Evolutionary conservation across 2,797 vertebrate species (phyloP), one percentile per base, ranked within the genome.

Genomic region (Sebastes jordani): DNA sequence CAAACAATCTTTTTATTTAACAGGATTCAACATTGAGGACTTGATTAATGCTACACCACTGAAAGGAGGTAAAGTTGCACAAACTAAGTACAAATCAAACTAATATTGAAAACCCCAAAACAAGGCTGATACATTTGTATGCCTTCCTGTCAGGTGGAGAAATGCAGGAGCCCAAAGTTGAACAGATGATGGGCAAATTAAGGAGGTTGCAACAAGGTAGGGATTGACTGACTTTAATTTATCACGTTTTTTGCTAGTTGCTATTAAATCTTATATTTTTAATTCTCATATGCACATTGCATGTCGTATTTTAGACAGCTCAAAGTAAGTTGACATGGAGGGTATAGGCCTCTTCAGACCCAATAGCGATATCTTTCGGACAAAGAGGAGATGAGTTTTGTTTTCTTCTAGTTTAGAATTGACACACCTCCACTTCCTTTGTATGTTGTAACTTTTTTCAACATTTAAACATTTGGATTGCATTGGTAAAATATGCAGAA

Each of bases 171-270:
- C 82, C 82, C 14, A 81, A 77, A 36, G 49, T 91, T 30, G 90
- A 92, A 14, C 67, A 92, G 22, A 3, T 94, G 72, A 30, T 78
- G 54, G 32, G 11, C 4, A 91, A 90, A 81, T 72, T 94, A 4
- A 85, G 74, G 25, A 84, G 9, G 18, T 79, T 93, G 16, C 90
- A 92, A 74, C 76, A 89, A 90, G 93, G 94, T 95, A 86, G 2
- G 14, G 27, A 30, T 62, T 60, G 18, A 62, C 23, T 67, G 32
- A 61, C 55, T 29, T 61, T 11, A 6, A 32, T 22, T 7, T 46
- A 5, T 23, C 7, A 3, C 16, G 16, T 55, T 10, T 36, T 59
- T 59, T 46, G 5, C 27, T 2, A 27, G 25, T 56, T 46, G 1
- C 2, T 13, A 18, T 18, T 16, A 11, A n/a, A 52, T 52, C 22